Percentiles rank a stretch among this genome's conserved stretches.
These are phyloP conservation scores for Andrena haemorrhoa DNA, from an alignment of 2,888 invertebrate species.

Conservation along the genomic window DNA sequence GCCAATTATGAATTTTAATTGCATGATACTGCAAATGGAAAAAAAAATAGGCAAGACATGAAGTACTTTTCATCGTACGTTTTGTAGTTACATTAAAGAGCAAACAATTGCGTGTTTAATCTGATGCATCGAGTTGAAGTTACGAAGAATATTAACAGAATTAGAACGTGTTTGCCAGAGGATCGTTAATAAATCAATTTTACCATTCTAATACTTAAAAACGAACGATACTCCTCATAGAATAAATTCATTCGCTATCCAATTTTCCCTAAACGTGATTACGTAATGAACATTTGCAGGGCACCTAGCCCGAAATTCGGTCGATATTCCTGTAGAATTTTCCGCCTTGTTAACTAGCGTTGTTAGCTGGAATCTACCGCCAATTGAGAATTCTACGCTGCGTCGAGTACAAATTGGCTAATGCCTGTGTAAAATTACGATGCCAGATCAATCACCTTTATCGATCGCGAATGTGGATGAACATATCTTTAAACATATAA, in stretches of 20 bases:
- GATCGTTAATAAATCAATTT: background rate
- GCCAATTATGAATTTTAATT: too few species aligned
- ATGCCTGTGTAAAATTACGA: constrained; percentile 15
- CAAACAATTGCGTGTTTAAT: too few species aligned
- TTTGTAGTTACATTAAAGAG: too few species aligned
- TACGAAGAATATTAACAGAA: too few species aligned
- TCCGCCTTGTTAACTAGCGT: background rate
- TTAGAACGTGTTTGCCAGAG: background rate
- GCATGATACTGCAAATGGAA: too few species aligned
- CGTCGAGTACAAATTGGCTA: background rate
- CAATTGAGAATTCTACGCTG: constrained; percentile 15
- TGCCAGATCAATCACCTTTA: constrained; percentile 7
- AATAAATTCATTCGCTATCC: background rate
- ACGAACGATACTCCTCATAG: background rate
- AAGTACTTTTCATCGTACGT: too few species aligned
- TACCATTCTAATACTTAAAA: too few species aligned
- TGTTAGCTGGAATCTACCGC: constrained; percentile 4
- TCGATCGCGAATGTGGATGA: constrained; percentile 6
- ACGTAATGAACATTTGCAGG: constrained; percentile 1
- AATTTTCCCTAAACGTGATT: background rate
- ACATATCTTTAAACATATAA: background rate
- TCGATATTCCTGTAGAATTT: background rate
- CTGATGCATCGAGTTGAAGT: too few species aligned
- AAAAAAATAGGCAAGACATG: too few species aligned
- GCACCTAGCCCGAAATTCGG: constrained; percentile 1